Base-by-base conservation (phyloP, 2,797 vertebrate genomes). In the Valencia hispanica region DNA sequence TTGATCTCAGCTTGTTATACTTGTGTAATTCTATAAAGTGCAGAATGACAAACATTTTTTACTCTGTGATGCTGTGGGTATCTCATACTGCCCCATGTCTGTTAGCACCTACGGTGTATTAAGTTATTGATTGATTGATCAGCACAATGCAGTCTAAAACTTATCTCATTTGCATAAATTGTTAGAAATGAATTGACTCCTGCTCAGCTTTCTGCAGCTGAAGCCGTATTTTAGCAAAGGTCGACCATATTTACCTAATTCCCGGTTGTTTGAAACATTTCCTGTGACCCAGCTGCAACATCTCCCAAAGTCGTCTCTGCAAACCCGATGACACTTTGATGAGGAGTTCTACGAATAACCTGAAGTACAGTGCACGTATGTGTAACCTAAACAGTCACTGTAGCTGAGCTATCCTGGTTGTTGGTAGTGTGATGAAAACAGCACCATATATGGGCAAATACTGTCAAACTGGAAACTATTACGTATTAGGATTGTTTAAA, bases 391-490 rank as follows among this genome's bases (percentile, higher is more conserved):
- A 93, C 90, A 86, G 74, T 70, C 18, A 0, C 20, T 22, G 79
- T 70, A 27, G 81, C 76, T 12, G 74, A 80, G 7, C 39, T 79
- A 51, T 79, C 79, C 86, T 86, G 87, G 78, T 74, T 48, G 57
- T 81, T 82, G 84, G 92, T 82, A 80, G 34, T 43, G 57, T 27
- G 70, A 75, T 18, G 45, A 76, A 17, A 6, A 61, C 25, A 34
- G 82, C 79, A 79, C 89, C 91, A 87, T 92, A 72, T 86, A 92
- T 57, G 83, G 89, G 48, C 41, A 50, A 34, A 9, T 25, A 6
- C 70, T 1, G 3, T 57, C 15, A 69, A 4, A 27, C 3, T 61
- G 3, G 20, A 55, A 83, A 80, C 51, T 1, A 68, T 18, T 27
- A n/a, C n/a, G n/a, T 20, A 39, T 14, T 9, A 17, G 9, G 9